Evolutionary conservation across 2,113 vertebrate species (phyloP), one percentile per base, ranked within the genome.

Genomic region (Panthera tigris): DNA sequence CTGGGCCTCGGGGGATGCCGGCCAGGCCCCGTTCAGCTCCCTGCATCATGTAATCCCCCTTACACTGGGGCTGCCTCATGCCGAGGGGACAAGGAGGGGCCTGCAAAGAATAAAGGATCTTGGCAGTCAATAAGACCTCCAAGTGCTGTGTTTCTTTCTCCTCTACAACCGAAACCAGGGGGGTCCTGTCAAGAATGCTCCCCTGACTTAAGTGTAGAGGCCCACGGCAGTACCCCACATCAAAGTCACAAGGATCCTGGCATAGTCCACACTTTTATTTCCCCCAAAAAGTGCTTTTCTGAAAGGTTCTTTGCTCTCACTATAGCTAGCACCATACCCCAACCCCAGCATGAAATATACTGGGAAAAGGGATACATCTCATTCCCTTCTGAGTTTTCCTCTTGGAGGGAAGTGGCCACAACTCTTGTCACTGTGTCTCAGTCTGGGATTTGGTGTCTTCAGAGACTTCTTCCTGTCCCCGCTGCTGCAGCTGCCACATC

Each of bases 401-500:
- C 55, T 18, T 25, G 61, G 36, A 91, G 63, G 69, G 52, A 94
- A 19, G 65, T 61, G 39, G 65, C 81, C 50, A 33, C 45, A 63
- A 31, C 89, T 92, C 89, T 13, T 57, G 90, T 98, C 97, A 98
- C 0, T 14, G 68, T 98, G 92, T 97, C 87, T 79, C 92, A 96
- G 66, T 95, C 27, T 19, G 2, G 65, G 98, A 98, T 98, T 98
- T 99, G 99, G 97, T 96, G 0, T 98, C 97, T 61, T 99, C 99
- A 0, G 99, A 99, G 0, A 96, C 89, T 0, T 98, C 98, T 87
- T 99, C 99, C 12, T 98, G 98, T 41, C 98, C 98, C 86, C 98
- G 99, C 97, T 99, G 99, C 93, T 99, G 99, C 76, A 99, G 99
- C 95, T 99, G 96, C 99, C 99, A 99, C 99, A 99, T 99, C 78